Percentiles rank a stretch among this genome's conserved stretches.
phyloP scores from a whole-genome alignment of 2,797 vertebrate genomes.

The Darevskia nairensis region DNA sequence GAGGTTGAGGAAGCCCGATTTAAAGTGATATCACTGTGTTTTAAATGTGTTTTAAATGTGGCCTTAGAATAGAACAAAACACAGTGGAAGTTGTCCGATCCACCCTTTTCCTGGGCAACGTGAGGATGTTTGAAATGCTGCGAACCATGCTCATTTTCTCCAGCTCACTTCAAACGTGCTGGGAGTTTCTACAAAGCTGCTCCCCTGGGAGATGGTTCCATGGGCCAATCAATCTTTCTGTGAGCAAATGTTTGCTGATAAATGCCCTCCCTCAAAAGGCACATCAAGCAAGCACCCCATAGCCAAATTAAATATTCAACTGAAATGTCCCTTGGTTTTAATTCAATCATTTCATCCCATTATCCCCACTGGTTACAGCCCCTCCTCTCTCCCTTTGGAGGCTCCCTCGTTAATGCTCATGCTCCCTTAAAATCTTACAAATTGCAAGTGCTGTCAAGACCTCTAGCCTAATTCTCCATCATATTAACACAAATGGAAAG shows the following conservation, averaged over 20 bases:
- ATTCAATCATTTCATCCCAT: not conserved
- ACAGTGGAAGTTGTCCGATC: too few relatives aligned
- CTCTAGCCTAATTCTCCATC: constrained; percentile 1
- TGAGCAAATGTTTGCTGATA: not conserved
- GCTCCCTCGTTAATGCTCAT: not conserved
- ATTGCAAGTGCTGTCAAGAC: fast-evolving
- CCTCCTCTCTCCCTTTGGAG: not conserved
- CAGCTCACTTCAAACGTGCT: not conserved
- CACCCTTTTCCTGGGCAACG: not conserved
- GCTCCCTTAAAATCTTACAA: constrained; percentile 15
- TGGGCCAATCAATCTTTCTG: not conserved
- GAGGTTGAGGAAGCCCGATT: too few relatives aligned
- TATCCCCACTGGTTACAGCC: not conserved
- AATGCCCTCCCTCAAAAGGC: fast-evolving
- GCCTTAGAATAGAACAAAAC: too few relatives aligned
- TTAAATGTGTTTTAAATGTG: not conserved
- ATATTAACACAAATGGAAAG: not conserved
- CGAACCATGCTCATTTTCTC: too few relatives aligned
- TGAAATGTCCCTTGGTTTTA: not conserved
- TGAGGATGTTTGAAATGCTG: not conserved
- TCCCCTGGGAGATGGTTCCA: not conserved
- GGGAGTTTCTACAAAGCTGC: not conserved
- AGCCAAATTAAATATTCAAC: constrained; percentile 2
- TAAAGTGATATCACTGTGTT: too few relatives aligned
- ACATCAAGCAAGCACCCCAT: not conserved